Evolutionary conservation across 2,797 vertebrate species (phyloP), one percentile per base, ranked within the genome.

Genomic region (Glyptemys insculpta): DNA sequence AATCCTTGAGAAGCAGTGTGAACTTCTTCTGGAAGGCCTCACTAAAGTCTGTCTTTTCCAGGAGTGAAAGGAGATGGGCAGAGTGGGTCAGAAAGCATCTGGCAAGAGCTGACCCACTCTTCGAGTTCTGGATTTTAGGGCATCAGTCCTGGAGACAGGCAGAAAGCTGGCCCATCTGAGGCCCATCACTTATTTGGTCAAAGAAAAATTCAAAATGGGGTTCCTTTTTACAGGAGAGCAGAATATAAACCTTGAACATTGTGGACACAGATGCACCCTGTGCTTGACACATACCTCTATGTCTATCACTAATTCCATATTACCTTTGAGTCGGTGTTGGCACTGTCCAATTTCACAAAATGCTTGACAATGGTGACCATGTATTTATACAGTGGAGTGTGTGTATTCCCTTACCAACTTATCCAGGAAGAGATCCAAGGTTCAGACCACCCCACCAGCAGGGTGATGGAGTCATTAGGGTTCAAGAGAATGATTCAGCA

Each of bases 141-240:
- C 0, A 0, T 52, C 87, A 21, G 25, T 68, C 25, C 14, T 3
- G 2, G 3, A 29, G 1, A 3, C 41, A 44, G 5, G 41, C 44
- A 74, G 47, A 57, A 76, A 1, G 9, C 34, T 19, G 62, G 8
- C 16, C 16, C 62, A n/a, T 62, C 57, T 65, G 34, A n/a, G 16
- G 34, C 34, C 34, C 34, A 65, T 19, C 18, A n/a, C 34, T n/a
- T 65, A 65, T n/a, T 65, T n/a, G 62, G 34, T 19, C 62, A 65
- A 19, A 65, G 29, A n/a, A n/a, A 65, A 18, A 65, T 65, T 65
- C 16, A n/a, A 65, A 65, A n/a, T 65, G 8, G 15, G 62, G 16
- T 65, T 65, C 8, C 8, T n/a, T 65, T 8, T 65, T 65, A n/a
- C 4, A 65, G 34, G 34, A 65, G 62, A 65, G 62, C 34, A 19